phyloP scores from a whole-genome alignment of 2,888 invertebrate species.

The Cyclophora albipunctata region DNA sequence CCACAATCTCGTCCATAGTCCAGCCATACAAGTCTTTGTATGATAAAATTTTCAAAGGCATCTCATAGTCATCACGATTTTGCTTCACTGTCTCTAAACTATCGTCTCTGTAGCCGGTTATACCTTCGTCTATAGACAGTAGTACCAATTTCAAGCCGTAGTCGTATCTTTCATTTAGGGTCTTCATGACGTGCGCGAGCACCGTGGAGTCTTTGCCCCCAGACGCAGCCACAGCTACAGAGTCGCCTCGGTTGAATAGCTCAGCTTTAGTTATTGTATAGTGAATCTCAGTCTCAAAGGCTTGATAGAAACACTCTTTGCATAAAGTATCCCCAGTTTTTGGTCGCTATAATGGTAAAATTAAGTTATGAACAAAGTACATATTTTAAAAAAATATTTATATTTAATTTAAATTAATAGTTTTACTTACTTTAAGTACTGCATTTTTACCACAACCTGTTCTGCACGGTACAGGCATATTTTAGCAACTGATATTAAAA shows the following conservation, averaged over 20 bases:
- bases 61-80: conserved; percentile 94
- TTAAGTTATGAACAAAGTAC: conserved; percentile 2
- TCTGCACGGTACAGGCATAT: conserved; percentile 81
- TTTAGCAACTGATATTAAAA: neutral
- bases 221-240: conserved; percentile 94
- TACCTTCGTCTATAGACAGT: conserved; percentile 98
- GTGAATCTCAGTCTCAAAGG: conserved; percentile 97
- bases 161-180: conserved; percentile 90
- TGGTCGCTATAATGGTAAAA: conserved; percentile 80
- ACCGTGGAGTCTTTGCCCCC: conserved; percentile 99
- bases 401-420: neutral
- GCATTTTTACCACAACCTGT: conserved; percentile 85
- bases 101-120: conserved; percentile 96
- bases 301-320: conserved; percentile 94
- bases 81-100: conserved; percentile 96
- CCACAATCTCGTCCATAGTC: conserved; percentile 99
- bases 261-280: conserved; percentile 88
- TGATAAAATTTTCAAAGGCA: conserved; percentile 95
- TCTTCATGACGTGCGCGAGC: conserved; percentile 92
- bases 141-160: conserved; percentile 93
- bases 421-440: conserved; percentile 79
- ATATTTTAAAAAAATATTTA: neutral
- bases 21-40: conserved; percentile 99
- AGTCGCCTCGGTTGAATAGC: conserved; percentile 88
- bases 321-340: conserved; percentile 95